Base-by-base conservation (phyloP, 1,140 invertebrate species). In the Chironomus striatipennis region DNA sequence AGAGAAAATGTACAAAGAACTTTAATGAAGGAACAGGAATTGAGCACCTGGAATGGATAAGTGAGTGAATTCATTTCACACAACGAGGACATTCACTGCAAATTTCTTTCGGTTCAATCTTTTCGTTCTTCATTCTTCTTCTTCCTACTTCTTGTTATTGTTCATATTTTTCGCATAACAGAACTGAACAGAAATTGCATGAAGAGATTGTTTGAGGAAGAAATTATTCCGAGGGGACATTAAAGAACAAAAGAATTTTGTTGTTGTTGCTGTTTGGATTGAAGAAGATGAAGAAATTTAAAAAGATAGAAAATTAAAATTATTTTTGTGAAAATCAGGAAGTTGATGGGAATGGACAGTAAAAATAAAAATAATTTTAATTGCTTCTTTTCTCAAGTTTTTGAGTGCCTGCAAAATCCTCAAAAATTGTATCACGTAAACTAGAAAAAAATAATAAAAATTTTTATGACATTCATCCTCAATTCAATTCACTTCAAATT, bases 11-110 rank as follows among this genome's bases (percentile, higher is more conserved):
- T 57, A n/a, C n/a, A 57, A 57, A 57, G 47, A 57, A 57, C 12
- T n/a, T 57, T 57, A 57, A 57, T 57, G 47, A 57, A 57, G 47
- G n/a, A 57, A 57, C 47, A 57, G 47, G 47, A 57, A 57, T 57
- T 57, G 47, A 57, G 47, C 47, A 57, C 47, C 47, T 57, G 47
- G 47, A 57, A n/a, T n/a, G 8, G 15, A 10, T 47, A 47, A 10
- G 43, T 47, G 43, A 47, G 24, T 57, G 47, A 12, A n/a, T 57
- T n/a, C 24, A 34, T 34, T 34, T 34, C 24, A 34, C 24, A 34
- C 24, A 47, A 57, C 12, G 12, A 57, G 12, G n/a, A 57, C 47
- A 57, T 15, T 57, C 47, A 57, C 47, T 57, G 47, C 12, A 57
- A 57, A 57, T 57, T 34, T 34, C 24, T 34, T 34, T 57, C 47